Evolutionary conservation across 2,888 invertebrate species (phyloP), one percentile per base, ranked within the genome.

Genomic region (Vesta saturnalis): DNA sequence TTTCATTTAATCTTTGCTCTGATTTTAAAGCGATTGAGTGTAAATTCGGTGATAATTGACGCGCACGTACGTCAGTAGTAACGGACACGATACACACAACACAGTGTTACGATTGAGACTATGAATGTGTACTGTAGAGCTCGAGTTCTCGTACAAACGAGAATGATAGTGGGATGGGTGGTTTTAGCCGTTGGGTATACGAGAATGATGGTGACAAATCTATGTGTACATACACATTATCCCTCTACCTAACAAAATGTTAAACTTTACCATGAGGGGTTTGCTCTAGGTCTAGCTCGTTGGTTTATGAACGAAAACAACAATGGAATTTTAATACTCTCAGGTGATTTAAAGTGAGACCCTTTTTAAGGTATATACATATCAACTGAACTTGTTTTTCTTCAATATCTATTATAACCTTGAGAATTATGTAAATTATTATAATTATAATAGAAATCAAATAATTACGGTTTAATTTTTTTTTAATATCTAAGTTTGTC

Each of bases 141-240:
- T 39, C 39, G 39, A 39, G n/a, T 55, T 18, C 35, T 23, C 58
- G 57, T 59, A 30, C 46, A 62, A 67, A 56, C 58, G 67, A 62
- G 58, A 67, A 58, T 63, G 67, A 67, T 67, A 67, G 67, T 67
- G 67, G 67, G 67, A 67, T 59, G 21, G 61, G 49, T 61, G 39
- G 49, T 67, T 60, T 66, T 66, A 63, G 67, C 67, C 67, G 67
- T 63, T 63, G 57, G 61, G 22, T 56, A 59, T 14, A 30, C 19
- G 22, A 30, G 39, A 39, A 39, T 39, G 39, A 39, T 39, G 57
- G 67, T 67, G 67, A 67, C 67, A 67, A 67, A 67, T 67, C 19
- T 57, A 35, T 39, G 23, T 16, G 18, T 19, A 22, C 1, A 12
- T 14, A 21, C 21, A 14, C 21, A 22, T 18, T 19, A 2, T 2